Evolutionary conservation across 2,113 vertebrate genomes (phyloP).

Genomic region (Pelecanus crispus): DNA sequence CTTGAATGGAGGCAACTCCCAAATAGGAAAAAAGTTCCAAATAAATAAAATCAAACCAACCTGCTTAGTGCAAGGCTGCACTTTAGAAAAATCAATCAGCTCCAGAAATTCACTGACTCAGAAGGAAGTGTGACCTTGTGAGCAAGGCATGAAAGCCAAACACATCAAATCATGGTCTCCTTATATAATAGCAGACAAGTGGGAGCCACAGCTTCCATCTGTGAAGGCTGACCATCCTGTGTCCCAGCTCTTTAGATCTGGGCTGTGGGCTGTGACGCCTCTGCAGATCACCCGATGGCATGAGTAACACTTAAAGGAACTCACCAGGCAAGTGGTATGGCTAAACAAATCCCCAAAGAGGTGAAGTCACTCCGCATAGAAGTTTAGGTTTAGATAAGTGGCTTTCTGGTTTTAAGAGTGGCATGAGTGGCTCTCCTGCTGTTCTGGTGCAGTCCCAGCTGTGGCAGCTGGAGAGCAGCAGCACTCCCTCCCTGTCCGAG

Average conservation of each 20-base stretch:
- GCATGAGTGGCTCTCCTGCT: not conserved
- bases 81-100: not conserved
- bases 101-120: not conserved
- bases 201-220: not conserved
- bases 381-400: not conserved
- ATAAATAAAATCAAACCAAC: not conserved
- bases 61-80: not conserved
- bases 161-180: rapidly evolving
- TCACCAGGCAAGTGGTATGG: not conserved
- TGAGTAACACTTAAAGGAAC: not conserved
- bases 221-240: not conserved
- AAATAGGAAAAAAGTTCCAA: not conserved
- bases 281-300: not conserved
- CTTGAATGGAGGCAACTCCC: not conserved
- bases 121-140: constrained; percentile 6
- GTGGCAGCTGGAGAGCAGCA: not conserved
- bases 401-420: not conserved
- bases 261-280: not conserved
- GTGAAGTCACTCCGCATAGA: not conserved
- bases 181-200: not conserved
- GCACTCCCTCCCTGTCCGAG: not conserved
- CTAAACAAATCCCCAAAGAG: not conserved
- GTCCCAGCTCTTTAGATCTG: not conserved
- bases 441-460: not conserved
- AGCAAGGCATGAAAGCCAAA: not conserved